Evolutionary conservation across 2,797 vertebrate species (phyloP).

Genomic region (Liparis tanakae): DNA sequence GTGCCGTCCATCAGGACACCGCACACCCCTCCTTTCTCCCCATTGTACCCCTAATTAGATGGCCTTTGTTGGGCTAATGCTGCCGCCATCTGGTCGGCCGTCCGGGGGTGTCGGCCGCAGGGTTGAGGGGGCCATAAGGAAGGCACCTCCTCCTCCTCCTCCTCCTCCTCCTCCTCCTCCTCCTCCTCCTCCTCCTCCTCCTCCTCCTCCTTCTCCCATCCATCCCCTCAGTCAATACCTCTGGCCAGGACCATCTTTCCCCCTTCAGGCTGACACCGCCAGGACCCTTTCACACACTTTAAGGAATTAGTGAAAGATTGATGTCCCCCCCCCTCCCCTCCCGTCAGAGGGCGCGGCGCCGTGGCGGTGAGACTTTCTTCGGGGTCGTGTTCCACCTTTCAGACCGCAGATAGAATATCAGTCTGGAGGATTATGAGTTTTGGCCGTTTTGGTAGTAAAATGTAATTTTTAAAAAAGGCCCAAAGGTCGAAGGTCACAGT

Average conservation of each 20-base stretch:
- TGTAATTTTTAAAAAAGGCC: conserved; percentile 12
- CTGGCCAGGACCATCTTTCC: conserved; percentile 53
- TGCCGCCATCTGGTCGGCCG: conserved; percentile 84
- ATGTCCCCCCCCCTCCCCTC: conserved; percentile 69
- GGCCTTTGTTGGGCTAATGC: conserved; percentile 85
- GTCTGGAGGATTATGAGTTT: conserved; percentile 24
- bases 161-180: conserved; percentile 32
- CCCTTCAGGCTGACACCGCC: conserved; percentile 69
- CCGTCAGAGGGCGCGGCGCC: conserved; percentile 58
- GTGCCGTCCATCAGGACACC: conserved; percentile 65
- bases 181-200: conserved; percentile 33
- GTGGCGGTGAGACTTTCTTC: conserved; percentile 44
- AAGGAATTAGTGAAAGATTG: conserved; percentile 87
- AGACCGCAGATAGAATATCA: conserved; percentile 28
- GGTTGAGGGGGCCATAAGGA: conserved; percentile 58
- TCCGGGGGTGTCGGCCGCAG: conserved; percentile 67
- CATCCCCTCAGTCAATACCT: conserved; percentile 69
- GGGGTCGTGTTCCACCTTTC: conserved; percentile 32
- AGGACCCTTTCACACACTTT: conserved; percentile 86
- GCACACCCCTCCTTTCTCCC: conserved; percentile 59
- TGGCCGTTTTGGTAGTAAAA: conserved; percentile 29
- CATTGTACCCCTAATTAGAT: conserved; percentile 87
- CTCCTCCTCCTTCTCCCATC: conserved; percentile 58
- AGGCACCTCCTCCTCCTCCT: conserved; percentile 41
- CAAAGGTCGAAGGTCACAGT: conserved; percentile 2